A percentile compares a stretch with the other conserved stretches of the same genome.
These are phyloP conservation scores for Vesta saturnalis DNA, from an alignment of 2,888 invertebrate species.

Conservation along the genomic window DNA sequence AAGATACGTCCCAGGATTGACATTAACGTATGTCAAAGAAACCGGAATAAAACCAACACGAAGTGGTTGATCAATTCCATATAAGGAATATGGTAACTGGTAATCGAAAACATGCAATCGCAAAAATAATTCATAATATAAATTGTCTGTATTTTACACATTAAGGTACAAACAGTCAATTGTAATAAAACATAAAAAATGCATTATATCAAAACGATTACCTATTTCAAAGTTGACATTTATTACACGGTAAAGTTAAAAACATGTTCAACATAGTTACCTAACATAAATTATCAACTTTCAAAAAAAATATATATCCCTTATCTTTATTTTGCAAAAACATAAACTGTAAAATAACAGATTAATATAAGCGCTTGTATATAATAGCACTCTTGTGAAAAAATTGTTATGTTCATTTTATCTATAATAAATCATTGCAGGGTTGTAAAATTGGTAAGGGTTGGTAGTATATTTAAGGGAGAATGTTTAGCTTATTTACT, in stretches of 20 bases:
- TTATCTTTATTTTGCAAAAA: slow-evolving; percentile 13
- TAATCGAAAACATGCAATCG: slow-evolving; percentile 11
- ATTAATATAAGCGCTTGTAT: slow-evolving; percentile 23
- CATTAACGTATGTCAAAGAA: slow-evolving; percentile 55
- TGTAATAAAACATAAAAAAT: slow-evolving; percentile 1
- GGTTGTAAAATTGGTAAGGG: slow-evolving; percentile 45
- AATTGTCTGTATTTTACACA: background rate
- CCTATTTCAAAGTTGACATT: slow-evolving; percentile 21
- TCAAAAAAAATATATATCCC: background rate
- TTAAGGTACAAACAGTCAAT: background rate
- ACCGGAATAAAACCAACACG: slow-evolving; percentile 39
- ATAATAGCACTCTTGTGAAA: slow-evolving; percentile 50
- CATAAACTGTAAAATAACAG: slow-evolving; percentile 14
- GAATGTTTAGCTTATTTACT: slow-evolving; percentile 59
- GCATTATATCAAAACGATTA: slow-evolving; percentile 18
- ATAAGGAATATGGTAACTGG: slow-evolving; percentile 17
- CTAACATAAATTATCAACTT: slow-evolving; percentile 16
- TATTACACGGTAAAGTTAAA: slow-evolving; percentile 24
- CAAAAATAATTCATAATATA: slow-evolving; percentile 12
- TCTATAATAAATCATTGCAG: slow-evolving; percentile 54
- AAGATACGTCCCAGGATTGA: slow-evolving; percentile 52
- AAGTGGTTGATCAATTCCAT: slow-evolving; percentile 21
- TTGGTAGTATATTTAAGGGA: slow-evolving; percentile 45
- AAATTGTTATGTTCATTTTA: slow-evolving; percentile 50
- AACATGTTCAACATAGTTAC: background rate